phyloP scores from a whole-genome alignment of 2,113 vertebrate genomes.

The Saguinus imperator region DNA sequence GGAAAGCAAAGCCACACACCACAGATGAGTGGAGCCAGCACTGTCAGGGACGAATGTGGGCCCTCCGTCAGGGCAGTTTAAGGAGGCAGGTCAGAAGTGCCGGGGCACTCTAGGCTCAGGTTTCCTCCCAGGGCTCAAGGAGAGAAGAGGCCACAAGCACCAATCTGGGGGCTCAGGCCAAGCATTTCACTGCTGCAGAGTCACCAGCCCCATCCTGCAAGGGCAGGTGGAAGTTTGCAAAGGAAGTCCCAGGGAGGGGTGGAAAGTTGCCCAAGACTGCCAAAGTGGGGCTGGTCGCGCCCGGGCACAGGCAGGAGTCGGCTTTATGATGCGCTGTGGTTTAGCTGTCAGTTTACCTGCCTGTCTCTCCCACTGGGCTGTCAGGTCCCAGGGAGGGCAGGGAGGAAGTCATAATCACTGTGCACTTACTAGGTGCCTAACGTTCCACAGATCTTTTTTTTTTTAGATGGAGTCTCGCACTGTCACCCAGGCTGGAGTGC shows the following conservation, averaged over 20 bases:
- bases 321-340: neutral
- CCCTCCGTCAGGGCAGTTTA: neutral
- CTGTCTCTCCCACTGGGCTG: neutral
- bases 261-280: neutral
- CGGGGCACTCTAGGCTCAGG: neutral
- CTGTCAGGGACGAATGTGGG: neutral
- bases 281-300: accelerated
- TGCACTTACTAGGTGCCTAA: neutral
- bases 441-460: neutral
- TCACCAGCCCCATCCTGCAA: neutral
- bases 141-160: neutral
- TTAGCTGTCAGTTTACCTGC: neutral
- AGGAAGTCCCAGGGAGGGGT: neutral
- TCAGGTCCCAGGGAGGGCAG: neutral
- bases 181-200: neutral
- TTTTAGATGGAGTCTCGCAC: no score
- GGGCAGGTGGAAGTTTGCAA: neutral
- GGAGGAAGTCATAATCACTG: neutral
- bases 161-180: neutral
- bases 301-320: neutral
- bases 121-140: neutral
- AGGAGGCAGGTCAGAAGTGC: neutral
- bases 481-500: no score
- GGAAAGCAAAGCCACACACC: neutral
- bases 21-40: neutral